Percentiles rank a stretch among this genome's conserved stretches.
Evolutionary conservation across 1,140 invertebrate species (phyloP).

Genomic region (Cylas formicarius): DNA sequence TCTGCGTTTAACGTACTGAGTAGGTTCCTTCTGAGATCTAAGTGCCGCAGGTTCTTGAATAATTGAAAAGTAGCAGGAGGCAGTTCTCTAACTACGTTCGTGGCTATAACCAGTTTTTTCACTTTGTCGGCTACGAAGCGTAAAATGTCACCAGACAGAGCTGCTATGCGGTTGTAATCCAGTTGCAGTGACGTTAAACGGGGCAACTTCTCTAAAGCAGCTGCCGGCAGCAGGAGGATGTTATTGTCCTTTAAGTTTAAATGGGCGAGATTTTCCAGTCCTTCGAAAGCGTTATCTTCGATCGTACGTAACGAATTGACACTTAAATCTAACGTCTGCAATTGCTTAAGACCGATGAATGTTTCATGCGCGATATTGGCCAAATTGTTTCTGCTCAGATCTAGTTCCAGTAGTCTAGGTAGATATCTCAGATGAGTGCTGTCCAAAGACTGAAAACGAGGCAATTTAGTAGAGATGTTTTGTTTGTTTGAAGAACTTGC

Average conservation of each 20-base stretch:
- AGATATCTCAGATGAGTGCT: slow-evolving; percentile 59
- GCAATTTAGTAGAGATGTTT: neutral
- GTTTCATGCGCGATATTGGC: slow-evolving; percentile 70
- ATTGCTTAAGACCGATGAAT: slow-evolving; percentile 61
- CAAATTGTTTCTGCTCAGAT: slow-evolving; percentile 78
- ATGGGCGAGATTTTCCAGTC: slow-evolving; percentile 65
- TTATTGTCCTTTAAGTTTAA: slow-evolving; percentile 83
- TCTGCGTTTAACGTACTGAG: slow-evolving; percentile 62
- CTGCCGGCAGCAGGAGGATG: slow-evolving; percentile 72
- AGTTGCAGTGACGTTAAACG: slow-evolving; percentile 67
- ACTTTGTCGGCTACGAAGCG: slow-evolving; percentile 55
- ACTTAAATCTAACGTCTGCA: slow-evolving; percentile 72
- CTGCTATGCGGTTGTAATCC: slow-evolving; percentile 81
- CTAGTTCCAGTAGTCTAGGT: slow-evolving; percentile 62
- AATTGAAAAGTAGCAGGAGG: slow-evolving; percentile 70
- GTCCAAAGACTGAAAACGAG: slow-evolving; percentile 55
- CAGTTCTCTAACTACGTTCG: slow-evolving; percentile 82
- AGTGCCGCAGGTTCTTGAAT: slow-evolving; percentile 62
- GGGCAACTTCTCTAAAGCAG: slow-evolving; percentile 65
- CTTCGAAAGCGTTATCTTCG: slow-evolving; percentile 78
- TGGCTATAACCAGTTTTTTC: slow-evolving; percentile 60
- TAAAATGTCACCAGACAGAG: slow-evolving; percentile 71
- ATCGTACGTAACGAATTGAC: slow-evolving; percentile 80
- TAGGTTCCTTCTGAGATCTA: slow-evolving; percentile 74
- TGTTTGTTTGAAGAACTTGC: too few species aligned